These are phyloP conservation scores for Carettochelys insculpta DNA, from an alignment of 2,113 vertebrate species.

Conservation along the genomic window DNA sequence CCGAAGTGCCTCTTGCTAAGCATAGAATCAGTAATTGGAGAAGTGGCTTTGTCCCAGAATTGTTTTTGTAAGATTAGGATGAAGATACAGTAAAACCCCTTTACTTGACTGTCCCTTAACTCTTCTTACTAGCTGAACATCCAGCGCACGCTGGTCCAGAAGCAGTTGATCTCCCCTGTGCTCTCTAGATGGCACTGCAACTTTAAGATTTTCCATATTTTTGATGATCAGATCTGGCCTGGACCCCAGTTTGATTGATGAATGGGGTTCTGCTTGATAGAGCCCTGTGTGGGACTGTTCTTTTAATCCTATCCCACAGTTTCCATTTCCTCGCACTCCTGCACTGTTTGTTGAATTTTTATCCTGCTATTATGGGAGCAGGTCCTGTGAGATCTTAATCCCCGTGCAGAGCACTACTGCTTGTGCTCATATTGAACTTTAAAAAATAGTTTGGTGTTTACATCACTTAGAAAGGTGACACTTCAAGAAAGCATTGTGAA, in stretches of 20 bases:
- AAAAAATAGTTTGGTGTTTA: neutral
- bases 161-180: neutral
- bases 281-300: neutral
- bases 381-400: neutral
- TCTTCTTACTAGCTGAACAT: neutral
- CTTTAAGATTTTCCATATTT: neutral
- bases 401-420: neutral
- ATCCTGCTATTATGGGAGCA: neutral
- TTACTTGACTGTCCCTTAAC: neutral
- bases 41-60: accelerated
- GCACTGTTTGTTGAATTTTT: neutral
- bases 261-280: neutral
- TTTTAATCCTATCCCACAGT: neutral
- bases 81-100: neutral
- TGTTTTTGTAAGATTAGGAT: neutral
- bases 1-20: neutral
- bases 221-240: neutral
- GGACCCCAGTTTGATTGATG: neutral
- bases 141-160: neutral
- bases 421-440: accelerated
- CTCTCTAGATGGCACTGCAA: neutral
- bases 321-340: neutral
- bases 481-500: neutral
- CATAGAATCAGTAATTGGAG: neutral
- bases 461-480: neutral